These are phyloP conservation scores for Puma concolor DNA, from an alignment of 2,113 vertebrate genomes.

Conservation along the genomic window DNA sequence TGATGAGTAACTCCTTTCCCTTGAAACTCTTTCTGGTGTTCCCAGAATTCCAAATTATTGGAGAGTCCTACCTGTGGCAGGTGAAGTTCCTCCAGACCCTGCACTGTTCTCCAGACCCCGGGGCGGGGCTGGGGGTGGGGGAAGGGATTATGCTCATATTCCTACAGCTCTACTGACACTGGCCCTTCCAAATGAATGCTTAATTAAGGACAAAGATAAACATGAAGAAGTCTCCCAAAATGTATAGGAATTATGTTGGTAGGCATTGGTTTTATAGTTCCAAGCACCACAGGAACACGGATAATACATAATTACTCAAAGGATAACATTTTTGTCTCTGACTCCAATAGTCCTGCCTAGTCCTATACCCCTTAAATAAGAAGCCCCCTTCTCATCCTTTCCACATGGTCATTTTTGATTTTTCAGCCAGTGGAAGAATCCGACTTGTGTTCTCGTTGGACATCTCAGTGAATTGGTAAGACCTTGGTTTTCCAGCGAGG, in stretches of 20 bases:
- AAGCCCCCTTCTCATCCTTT: neutral
- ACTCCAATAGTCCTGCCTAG: neutral
- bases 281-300: neutral
- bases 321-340: neutral
- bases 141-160: neutral
- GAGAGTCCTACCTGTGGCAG: neutral
- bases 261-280: neutral
- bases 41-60: neutral
- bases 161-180: neutral
- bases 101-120: neutral
- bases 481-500: neutral
- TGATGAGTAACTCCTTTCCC: neutral
- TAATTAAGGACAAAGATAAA: conserved; percentile 17
- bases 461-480: neutral
- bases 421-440: neutral
- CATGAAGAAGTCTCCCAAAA: neutral
- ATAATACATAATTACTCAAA: conserved; percentile 6
- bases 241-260: neutral
- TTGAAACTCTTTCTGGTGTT: neutral
- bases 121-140: too few species aligned
- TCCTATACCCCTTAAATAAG: neutral
- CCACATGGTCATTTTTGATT: neutral
- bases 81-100: neutral
- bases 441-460: neutral
- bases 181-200: neutral